A percentile compares a stretch with the other conserved stretches of the same genome.
phyloP scores from a whole-genome alignment of 2,888 invertebrate genomes.

The Agrilus mali region DNA sequence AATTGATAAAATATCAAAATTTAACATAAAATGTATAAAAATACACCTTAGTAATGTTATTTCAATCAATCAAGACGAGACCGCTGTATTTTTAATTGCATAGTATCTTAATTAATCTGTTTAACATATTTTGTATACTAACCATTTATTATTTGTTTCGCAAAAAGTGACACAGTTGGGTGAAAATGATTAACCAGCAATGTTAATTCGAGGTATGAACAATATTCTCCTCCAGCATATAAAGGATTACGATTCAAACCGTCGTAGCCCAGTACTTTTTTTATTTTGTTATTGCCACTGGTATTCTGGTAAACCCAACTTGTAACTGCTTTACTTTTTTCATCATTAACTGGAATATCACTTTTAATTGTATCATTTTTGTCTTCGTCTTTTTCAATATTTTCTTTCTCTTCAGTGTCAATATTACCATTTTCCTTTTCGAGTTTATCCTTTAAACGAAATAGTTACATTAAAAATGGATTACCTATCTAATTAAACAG shows the following conservation, averaged over 20 bases:
- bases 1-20: background rate
- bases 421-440: conserved; percentile 8
- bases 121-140: conserved; percentile 17
- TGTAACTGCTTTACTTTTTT: conserved; percentile 4
- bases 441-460: background rate
- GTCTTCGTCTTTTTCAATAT: no score
- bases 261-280: conserved; percentile 42
- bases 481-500: no score
- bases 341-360: conserved; percentile 5
- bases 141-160: conserved; percentile 63
- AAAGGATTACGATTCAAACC: conserved; percentile 70
- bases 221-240: conserved; percentile 63
- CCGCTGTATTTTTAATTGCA: no score
- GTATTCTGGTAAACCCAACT: conserved; percentile 24
- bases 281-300: conserved; percentile 14
- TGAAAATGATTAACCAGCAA: conserved; percentile 69
- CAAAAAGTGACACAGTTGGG: conserved; percentile 84
- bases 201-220: conserved; percentile 63
- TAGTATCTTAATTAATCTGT: no score
- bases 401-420: background rate
- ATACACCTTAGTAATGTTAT: no score
- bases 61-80: no score
- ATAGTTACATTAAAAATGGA: no score
- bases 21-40: no score
- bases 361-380: background rate